Percentiles rank a stretch among this genome's conserved stretches.
phyloP scores from a whole-genome alignment of 2,888 invertebrate genomes.

The Dynastes maya region DNA sequence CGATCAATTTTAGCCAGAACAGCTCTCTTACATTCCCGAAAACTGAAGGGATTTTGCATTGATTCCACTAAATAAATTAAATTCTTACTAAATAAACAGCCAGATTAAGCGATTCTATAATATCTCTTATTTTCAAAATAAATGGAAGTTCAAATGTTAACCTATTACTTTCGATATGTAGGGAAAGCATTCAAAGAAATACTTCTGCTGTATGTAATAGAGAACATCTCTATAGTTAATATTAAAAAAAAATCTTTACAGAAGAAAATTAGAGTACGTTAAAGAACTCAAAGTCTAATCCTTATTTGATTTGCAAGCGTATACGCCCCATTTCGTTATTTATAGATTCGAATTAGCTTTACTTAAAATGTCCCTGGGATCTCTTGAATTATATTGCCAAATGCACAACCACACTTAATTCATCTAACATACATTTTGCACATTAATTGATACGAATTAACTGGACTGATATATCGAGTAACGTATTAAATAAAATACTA shows the following conservation, averaged over 20 bases:
- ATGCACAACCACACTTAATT: conserved; percentile 28
- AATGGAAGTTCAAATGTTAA: no score
- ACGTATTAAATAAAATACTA: conserved; percentile 6
- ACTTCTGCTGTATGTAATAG: no score
- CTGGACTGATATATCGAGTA: conserved; percentile 15
- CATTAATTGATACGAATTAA: conserved; percentile 43
- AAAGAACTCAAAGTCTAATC: conserved; percentile 7
- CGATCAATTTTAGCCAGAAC: no score
- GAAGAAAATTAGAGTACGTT: background rate
- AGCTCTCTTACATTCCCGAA: no score
- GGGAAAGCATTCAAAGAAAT: no score
- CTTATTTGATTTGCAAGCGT: background rate
- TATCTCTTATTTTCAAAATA: no score
- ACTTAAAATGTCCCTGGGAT: conserved; percentile 15
- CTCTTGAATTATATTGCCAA: conserved; percentile 34
- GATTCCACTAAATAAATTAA: no score
- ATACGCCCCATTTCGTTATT: conserved; percentile 11
- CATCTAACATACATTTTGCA: conserved; percentile 35
- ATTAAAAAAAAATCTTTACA: background rate
- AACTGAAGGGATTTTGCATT: no score
- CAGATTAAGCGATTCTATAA: no score
- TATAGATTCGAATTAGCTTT: conserved; percentile 19
- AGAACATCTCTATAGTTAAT: no score
- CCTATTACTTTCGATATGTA: no score
- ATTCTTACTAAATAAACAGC: no score